A percentile compares a stretch with the other conserved stretches of the same genome.
Evolutionary conservation across 2,113 vertebrate genomes (phyloP).

Genomic region (Plecotus auritus): DNA sequence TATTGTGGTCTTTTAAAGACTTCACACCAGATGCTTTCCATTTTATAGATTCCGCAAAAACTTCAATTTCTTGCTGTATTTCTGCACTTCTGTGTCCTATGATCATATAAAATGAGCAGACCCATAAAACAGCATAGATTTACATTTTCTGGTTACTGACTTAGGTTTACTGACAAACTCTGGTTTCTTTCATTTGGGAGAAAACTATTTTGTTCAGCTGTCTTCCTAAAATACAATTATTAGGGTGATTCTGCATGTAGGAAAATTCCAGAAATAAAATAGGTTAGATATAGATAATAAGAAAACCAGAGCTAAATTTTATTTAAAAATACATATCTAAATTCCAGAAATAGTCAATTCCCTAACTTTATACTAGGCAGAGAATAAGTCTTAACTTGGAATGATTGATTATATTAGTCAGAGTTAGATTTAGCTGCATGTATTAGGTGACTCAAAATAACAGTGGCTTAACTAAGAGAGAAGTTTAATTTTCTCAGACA

Average conservation of each 20-base stretch:
- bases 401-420: neutral
- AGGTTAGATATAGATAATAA: neutral
- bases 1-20: constrained; percentile 42
- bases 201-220: constrained; percentile 31
- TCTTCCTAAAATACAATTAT: constrained; percentile 10
- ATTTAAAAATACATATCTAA: neutral
- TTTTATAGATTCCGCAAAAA: constrained; percentile 49
- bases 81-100: constrained; percentile 6
- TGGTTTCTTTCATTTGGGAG: constrained; percentile 28
- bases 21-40: constrained; percentile 49
- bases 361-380: neutral
- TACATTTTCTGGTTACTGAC: constrained; percentile 36
- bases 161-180: constrained; percentile 1
- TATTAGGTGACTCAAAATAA: constrained; percentile 13
- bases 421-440: neutral
- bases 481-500: constrained; percentile 14
- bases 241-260: neutral
- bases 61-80: constrained; percentile 3
- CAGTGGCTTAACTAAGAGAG: neutral
- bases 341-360: constrained; percentile 7
- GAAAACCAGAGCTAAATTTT: neutral
- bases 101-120: constrained; percentile 27
- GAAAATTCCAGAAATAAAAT: neutral
- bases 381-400: neutral
- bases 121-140: constrained; percentile 27